Conservation (phyloP, 2,888 invertebrate genomes). For the Limnephilus lunatus region DNA sequence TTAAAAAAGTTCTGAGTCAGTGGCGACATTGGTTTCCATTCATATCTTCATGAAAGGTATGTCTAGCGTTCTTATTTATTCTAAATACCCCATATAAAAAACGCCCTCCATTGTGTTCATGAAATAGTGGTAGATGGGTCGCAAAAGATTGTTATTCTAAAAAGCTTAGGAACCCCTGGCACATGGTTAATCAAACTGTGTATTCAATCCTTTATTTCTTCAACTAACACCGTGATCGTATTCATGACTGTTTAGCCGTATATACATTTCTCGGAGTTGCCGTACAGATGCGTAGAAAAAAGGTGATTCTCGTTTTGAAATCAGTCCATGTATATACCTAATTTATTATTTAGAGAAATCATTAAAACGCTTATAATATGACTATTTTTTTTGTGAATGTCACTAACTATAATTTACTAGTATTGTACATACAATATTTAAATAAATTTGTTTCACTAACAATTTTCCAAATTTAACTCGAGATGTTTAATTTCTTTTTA, state of each 20-base stretch:
- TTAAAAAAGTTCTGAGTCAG: no score
- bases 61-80: no score
- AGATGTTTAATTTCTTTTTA: no score
- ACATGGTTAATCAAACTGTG: conserved; percentile 43
- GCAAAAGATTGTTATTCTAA: neutral
- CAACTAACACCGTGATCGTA: neutral
- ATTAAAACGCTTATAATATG: neutral
- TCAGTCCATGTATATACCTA: neutral
- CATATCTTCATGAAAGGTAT: no score
- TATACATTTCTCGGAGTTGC: neutral
- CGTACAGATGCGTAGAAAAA: neutral
- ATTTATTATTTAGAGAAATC: neutral
- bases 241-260: neutral
- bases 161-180: neutral
- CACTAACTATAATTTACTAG: no score
- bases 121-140: neutral
- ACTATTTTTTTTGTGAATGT: no score
- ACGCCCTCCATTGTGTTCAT: neutral
- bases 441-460: no score
- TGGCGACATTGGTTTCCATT: no score
- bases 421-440: no score
- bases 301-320: neutral
- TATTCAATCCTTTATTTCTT: conserved; percentile 37
- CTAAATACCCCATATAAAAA: neutral
- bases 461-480: no score